Evolutionary conservation across 1,140 invertebrate species (phyloP), one percentile per base, ranked within the genome.

Genomic region (Heliconius eleuchia): DNA sequence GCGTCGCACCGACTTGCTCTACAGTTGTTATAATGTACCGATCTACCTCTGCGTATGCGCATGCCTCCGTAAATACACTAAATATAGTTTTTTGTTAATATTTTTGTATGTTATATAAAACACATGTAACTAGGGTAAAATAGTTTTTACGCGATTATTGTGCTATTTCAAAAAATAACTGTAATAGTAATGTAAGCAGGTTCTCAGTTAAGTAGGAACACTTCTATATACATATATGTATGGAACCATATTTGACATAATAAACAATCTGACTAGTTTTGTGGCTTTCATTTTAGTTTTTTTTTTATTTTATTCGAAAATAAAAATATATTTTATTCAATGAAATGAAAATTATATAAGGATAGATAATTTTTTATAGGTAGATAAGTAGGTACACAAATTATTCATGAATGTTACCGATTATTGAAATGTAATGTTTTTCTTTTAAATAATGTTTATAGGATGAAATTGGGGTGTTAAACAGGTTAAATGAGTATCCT

Each of bases 11-110:
- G 82, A 73, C 82, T 55, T 66, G 82, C 83, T 87, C 80, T 85
- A 86, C 85, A 85, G 79, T 85, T 86, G 83, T 80, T 85, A 78
- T 80, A 84, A 88, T 84, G 78, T 91, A 92, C 88, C 90, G 88
- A 94, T 86, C 92, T 94, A 94, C 92, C 92, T 94, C 92, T 87
- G 87, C 86, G 85, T 82, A 76, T 83, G 83, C 87, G 83, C 87
- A 91, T 88, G 92, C 91, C 92, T 92, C 92, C 88, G 89, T 88
- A 80, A 84, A 86, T 88, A 91, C 89, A 91, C 84, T 93, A 86
- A 90, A 86, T 89, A 88, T 92, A 91, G 84, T 85, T 92, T 46
- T 92, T 91, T 92, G 88, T 89, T 81, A 80, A 82, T 84, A 84
- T 90, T 91, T 91, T 92, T 91, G 85, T 93, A 91, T 87, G 87